phyloP scores from a whole-genome alignment of 2,888 invertebrate species.

The Lissocephala sabroskyi region DNA sequence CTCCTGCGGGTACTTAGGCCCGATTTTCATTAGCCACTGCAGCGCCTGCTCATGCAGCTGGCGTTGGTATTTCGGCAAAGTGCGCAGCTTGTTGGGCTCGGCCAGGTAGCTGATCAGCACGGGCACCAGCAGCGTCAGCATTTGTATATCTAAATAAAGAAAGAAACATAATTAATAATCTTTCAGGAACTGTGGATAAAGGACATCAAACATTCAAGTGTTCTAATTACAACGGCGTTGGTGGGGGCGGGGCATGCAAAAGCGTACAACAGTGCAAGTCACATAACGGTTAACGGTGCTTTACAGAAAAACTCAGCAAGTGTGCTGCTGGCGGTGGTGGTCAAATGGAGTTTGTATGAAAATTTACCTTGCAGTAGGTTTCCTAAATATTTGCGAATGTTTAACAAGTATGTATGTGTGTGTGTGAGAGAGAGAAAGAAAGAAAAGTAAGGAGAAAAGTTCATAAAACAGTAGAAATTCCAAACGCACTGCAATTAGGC shows the following conservation, averaged over 20 bases:
- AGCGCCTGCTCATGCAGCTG: constrained; percentile 91
- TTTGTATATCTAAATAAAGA: constrained; percentile 86
- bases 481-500: too few relatives aligned
- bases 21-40: constrained; percentile 91
- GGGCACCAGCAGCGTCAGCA: constrained; percentile 91
- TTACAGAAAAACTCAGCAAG: too few relatives aligned
- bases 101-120: constrained; percentile 89
- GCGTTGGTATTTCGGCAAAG: constrained; percentile 77
- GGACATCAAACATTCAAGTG: background rate
- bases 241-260: constrained; percentile 28
- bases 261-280: constrained; percentile 43
- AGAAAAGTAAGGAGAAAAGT: too few relatives aligned
- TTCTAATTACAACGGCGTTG: background rate
- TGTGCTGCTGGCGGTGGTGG: too few relatives aligned
- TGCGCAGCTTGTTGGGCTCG: constrained; percentile 78
- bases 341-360: constrained; percentile 24
- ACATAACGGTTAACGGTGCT: too few relatives aligned
- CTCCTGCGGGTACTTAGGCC: constrained; percentile 94
- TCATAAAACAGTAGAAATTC: too few relatives aligned
- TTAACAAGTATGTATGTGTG: constrained; percentile 14
- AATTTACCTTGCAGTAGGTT: constrained; percentile 77
- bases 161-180: too few relatives aligned
- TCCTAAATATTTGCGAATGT: constrained; percentile 70
- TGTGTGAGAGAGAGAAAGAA: constrained; percentile 22
- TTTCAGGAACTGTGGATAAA: background rate